Base-by-base conservation (phyloP, 2,113 vertebrate genomes). In the Ageneiosus marmoratus region DNA sequence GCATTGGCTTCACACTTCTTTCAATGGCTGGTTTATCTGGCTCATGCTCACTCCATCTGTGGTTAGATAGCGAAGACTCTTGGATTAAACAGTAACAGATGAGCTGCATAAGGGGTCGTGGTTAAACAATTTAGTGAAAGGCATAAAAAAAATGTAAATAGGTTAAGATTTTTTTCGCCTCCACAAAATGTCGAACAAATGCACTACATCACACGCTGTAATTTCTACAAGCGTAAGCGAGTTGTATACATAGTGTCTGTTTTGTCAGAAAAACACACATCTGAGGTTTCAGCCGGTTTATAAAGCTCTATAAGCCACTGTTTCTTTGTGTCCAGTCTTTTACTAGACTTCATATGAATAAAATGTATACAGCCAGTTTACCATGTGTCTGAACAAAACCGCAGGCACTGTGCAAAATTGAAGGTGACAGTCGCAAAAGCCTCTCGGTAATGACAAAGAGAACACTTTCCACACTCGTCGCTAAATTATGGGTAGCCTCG, bases 1-100 rank as follows among this genome's bases (percentile, higher is more conserved):
- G 34, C 50, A 27, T 24, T 74, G 70, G 80, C 80, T 62, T 75
- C 55, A 75, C 69, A 82, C 69, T 62, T 82, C 48, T 62, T 50
- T 34, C 37, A 65, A 62, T 50, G 80, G 46, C 69, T 74, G 41
- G 15, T 63, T 74, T 24, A 82, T 82, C 80, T 82, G 80, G 80
- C 70, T 82, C 70, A 63, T 51, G 80, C 70, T 63, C 44, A 12
- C 58, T 63, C 80, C 80, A 82, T 82, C 80, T 82, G 80, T 63
- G 80, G 80, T 63, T 50, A 62, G 44, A 82, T 63, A 75, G 51
- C 10, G 44, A 46, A n/a, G 56, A 51, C 55, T 82, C 70, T 82
- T 51, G 80, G 80, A 73, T 82, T 82, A 82, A 75, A 56, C 80
- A 50, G 41, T 32, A 82, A 82, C 80, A 82, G 80, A 82, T 51